Conservation (phyloP, 2,888 invertebrate species). For the Amphipoea oculea region DNA sequence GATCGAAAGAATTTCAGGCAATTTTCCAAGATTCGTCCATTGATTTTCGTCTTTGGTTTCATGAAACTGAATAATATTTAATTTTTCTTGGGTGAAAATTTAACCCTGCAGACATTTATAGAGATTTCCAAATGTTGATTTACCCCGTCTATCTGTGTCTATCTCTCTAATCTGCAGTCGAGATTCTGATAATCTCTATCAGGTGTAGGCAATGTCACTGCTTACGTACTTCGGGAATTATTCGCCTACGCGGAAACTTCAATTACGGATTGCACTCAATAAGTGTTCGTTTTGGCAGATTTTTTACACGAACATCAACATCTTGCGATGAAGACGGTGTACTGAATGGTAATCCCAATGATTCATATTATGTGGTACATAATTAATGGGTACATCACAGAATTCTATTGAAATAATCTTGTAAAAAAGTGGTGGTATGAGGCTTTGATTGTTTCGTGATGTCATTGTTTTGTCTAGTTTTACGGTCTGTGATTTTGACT, state of each 20-base stretch:
- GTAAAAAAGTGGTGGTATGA: constrained; percentile 37
- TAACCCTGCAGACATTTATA: not conserved
- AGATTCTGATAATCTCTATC: constrained; percentile 32
- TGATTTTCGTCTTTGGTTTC: not conserved
- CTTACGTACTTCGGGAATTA: constrained; percentile 39
- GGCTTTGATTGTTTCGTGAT: constrained; percentile 43
- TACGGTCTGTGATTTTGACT: not conserved
- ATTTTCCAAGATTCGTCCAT: not conserved
- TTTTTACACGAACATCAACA: constrained; percentile 34
- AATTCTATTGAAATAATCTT: constrained; percentile 37
- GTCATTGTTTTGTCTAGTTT: constrained; percentile 23
- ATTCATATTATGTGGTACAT: constrained; percentile 41
- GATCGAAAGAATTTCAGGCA: not conserved
- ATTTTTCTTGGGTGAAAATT: not conserved
- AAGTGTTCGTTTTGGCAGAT: constrained; percentile 23
- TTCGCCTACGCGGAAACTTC: constrained; percentile 35
- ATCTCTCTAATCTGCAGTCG: constrained; percentile 29
- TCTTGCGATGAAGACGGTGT: constrained; percentile 8
- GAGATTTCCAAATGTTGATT: constrained; percentile 9
- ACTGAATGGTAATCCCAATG: constrained; percentile 52
- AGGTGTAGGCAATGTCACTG: constrained; percentile 21
- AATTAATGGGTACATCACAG: constrained; percentile 37
- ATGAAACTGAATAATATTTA: not conserved
- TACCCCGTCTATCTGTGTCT: not conserved
- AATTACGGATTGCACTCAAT: constrained; percentile 37